phyloP scores from a whole-genome alignment of 2,113 vertebrate genomes.

The Scomber scombrus region DNA sequence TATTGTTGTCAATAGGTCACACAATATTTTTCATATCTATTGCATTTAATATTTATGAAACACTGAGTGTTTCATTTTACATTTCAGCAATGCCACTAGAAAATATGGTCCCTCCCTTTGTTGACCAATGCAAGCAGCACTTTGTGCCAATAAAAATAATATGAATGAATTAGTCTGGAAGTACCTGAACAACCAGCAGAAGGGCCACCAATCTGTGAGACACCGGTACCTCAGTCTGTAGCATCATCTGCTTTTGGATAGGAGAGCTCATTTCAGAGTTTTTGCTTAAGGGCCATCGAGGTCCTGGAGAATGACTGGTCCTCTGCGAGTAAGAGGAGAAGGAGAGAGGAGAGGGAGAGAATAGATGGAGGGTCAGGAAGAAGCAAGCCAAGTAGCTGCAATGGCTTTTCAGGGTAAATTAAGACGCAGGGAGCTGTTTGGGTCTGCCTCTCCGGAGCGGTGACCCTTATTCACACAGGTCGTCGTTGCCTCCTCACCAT shows the following conservation, averaged over 20 bases:
- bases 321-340: conserved; percentile 31
- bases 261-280: conserved; percentile 69
- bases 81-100: background rate
- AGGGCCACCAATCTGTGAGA: conserved; percentile 51
- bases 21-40: too few species aligned
- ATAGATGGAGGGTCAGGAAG: conserved; percentile 59
- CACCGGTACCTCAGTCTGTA: conserved; percentile 28
- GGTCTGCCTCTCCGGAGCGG: conserved; percentile 63
- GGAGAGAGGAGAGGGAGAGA: conserved; percentile 40
- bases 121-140: conserved; percentile 8
- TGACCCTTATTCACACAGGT: conserved; percentile 81
- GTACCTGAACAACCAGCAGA: conserved; percentile 62
- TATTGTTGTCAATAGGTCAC: background rate
- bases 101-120: background rate
- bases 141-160: background rate
- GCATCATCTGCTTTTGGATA: conserved; percentile 45
- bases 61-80: background rate
- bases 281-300: conserved; percentile 68
- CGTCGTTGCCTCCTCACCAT: conserved; percentile 67
- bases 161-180: conserved; percentile 23
- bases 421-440: conserved; percentile 75
- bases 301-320: conserved; percentile 60
- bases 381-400: conserved; percentile 71
- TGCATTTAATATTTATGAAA: background rate
- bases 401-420: conserved; percentile 82